Conservation (phyloP, 2,888 invertebrate genomes). For the Andrena dorsata region DNA sequence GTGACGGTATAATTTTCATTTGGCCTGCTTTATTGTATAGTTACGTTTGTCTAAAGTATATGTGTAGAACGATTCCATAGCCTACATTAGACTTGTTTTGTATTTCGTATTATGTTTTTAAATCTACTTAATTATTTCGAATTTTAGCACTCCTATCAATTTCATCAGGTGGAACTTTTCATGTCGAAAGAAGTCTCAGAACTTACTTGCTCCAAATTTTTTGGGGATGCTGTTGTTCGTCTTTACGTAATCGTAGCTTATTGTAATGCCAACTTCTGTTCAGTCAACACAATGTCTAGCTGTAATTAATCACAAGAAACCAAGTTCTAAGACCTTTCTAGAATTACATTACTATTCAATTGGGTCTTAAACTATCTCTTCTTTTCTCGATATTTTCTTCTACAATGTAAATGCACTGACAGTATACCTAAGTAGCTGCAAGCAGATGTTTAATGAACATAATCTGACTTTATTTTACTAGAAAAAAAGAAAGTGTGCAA, state of each 20-base stretch:
- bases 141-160: slow-evolving; percentile 48
- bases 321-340: slow-evolving; percentile 53
- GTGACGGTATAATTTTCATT: slow-evolving; percentile 75
- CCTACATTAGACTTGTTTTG: slow-evolving; percentile 69
- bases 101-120: slow-evolving; percentile 61
- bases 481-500: neutral
- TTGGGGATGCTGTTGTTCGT: slow-evolving; percentile 6
- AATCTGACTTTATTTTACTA: neutral
- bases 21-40: slow-evolving; percentile 69
- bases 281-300: neutral
- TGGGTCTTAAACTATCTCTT: slow-evolving; percentile 43
- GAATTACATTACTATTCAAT: slow-evolving; percentile 29
- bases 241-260: slow-evolving; percentile 3
- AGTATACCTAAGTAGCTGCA: slow-evolving; percentile 19
- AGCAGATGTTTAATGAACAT: slow-evolving; percentile 2
- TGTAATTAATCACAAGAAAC: slow-evolving; percentile 20
- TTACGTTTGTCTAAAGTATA: slow-evolving; percentile 65
- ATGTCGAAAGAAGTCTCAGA: slow-evolving; percentile 37
- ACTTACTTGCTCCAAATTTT: slow-evolving; percentile 37
- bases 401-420: slow-evolving; percentile 42
- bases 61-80: slow-evolving; percentile 67
- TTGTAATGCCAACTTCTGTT: neutral
- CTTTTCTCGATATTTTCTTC: slow-evolving; percentile 22
- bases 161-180: slow-evolving; percentile 35
- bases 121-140: slow-evolving; percentile 49